Percentiles rank a stretch among this genome's conserved stretches.
phyloP scores from a whole-genome alignment of 1,140 invertebrate genomes.

The Drosophila equinoxialis region DNA sequence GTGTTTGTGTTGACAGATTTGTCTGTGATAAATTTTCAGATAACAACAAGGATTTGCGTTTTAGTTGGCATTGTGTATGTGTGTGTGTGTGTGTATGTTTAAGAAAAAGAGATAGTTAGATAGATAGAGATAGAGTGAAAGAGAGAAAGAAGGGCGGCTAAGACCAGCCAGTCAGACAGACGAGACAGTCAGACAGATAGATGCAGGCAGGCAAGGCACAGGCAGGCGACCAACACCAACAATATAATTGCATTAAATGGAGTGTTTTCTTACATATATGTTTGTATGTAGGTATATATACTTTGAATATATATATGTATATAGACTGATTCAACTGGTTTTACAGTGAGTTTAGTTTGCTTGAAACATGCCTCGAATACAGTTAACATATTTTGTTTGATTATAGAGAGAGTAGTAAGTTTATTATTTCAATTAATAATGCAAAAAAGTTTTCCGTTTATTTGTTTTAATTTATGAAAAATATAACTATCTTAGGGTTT shows the following conservation, averaged over 20 bases:
- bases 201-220: constrained; percentile 52
- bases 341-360: constrained; percentile 19
- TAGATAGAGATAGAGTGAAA: constrained; percentile 40
- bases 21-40: constrained; percentile 82
- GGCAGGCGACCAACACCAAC: constrained; percentile 72
- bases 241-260: constrained; percentile 50
- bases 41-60: constrained; percentile 80
- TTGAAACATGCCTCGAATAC: constrained; percentile 23
- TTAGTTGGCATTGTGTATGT: constrained; percentile 63
- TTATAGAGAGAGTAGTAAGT: background rate
- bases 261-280: constrained; percentile 32
- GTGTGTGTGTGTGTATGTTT: constrained; percentile 29
- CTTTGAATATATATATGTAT: constrained; percentile 16
- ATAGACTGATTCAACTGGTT: constrained; percentile 7
- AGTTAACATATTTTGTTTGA: constrained; percentile 8
- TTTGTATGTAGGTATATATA: background rate
- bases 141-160: constrained; percentile 8
- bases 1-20: constrained; percentile 81
- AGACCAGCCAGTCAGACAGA: constrained; percentile 3
- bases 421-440: background rate
- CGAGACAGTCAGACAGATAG: constrained; percentile 49
- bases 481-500: constrained; percentile 3
- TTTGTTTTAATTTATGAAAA: background rate
- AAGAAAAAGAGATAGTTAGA: constrained; percentile 42
- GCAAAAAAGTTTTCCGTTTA: constrained; percentile 4